Evolutionary conservation across 2,888 invertebrate genomes (phyloP).

Genomic region (Imbricaverruca yamaguchii): DNA sequence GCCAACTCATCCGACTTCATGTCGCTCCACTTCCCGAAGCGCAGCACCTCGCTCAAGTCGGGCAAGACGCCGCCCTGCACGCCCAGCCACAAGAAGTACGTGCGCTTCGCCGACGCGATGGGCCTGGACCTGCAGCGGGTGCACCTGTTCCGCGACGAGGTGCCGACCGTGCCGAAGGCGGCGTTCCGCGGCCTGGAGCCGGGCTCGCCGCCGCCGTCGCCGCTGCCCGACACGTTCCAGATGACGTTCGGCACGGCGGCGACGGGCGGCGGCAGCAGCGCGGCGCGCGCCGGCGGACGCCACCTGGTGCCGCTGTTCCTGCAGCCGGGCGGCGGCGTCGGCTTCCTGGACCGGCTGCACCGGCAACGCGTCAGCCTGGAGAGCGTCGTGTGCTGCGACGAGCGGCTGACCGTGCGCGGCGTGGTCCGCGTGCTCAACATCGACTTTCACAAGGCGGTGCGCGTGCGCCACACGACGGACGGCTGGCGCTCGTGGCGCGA

Average conservation of each 20-base stretch:
- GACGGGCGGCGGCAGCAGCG: slow-evolving; percentile 21
- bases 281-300: slow-evolving; percentile 25
- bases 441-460: slow-evolving; percentile 84
- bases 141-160: slow-evolving; percentile 77
- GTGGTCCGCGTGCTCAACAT: slow-evolving; percentile 81
- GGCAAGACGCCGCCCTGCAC: slow-evolving; percentile 90
- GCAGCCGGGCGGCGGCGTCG: slow-evolving; percentile 65
- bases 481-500: slow-evolving; percentile 74
- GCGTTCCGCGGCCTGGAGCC: slow-evolving; percentile 39
- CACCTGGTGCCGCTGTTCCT: slow-evolving; percentile 70
- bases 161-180: slow-evolving; percentile 77
- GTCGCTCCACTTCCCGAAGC: slow-evolving; percentile 52
- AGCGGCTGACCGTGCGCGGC: slow-evolving; percentile 42
- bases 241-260: slow-evolving; percentile 25
- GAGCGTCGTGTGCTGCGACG: slow-evolving; percentile 55
- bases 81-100: slow-evolving; percentile 79
- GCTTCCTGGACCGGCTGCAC: slow-evolving; percentile 67
- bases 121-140: slow-evolving; percentile 88
- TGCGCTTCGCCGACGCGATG: slow-evolving; percentile 87
- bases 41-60: slow-evolving; percentile 79
- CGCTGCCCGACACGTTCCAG: slow-evolving; percentile 6
- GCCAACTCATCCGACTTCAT: neutral
- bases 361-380: slow-evolving; percentile 73
- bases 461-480: slow-evolving; percentile 76
- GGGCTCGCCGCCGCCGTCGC: slow-evolving; percentile 4